Percentiles rank a stretch among this genome's conserved stretches.
phyloP scores from a whole-genome alignment of 2,113 vertebrate genomes.

The Centrocercus urophasianus region DNA sequence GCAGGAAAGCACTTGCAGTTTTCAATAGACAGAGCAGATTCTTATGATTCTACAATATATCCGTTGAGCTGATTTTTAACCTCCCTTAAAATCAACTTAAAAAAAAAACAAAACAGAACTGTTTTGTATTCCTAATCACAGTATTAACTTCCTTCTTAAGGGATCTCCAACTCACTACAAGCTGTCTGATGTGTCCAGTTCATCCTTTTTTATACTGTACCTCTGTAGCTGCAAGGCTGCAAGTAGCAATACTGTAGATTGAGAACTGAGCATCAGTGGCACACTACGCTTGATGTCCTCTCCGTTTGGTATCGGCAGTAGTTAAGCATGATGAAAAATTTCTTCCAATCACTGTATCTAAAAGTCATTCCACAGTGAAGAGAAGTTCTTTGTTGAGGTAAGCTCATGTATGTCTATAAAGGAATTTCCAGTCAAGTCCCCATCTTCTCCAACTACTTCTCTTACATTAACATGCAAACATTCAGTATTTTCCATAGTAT shows the following conservation, averaged over 20 bases:
- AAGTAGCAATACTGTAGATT: rapidly evolving
- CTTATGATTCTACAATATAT: not conserved
- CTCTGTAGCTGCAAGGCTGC: rapidly evolving
- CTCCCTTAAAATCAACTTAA: not conserved
- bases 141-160: not conserved
- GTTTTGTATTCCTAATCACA: not conserved
- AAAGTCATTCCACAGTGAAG: not conserved
- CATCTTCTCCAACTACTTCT: not conserved
- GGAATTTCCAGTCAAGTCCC: not conserved
- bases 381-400: not conserved
- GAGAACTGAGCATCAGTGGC: rapidly evolving
- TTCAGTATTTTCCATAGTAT: not conserved
- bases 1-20: not conserved
- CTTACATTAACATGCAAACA: not conserved
- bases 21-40: not conserved
- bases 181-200: not conserved
- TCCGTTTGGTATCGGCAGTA: rapidly evolving
- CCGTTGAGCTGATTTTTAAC: not conserved
- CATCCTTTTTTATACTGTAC: too few relatives aligned
- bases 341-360: not conserved
- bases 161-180: not conserved
- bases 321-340: not conserved
- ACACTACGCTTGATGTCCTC: rapidly evolving
- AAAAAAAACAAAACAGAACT: not conserved
- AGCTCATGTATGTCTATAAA: not conserved